Base-by-base conservation (phyloP, 2,888 invertebrate genomes). In the Thysanoteuthis rhombus region DNA sequence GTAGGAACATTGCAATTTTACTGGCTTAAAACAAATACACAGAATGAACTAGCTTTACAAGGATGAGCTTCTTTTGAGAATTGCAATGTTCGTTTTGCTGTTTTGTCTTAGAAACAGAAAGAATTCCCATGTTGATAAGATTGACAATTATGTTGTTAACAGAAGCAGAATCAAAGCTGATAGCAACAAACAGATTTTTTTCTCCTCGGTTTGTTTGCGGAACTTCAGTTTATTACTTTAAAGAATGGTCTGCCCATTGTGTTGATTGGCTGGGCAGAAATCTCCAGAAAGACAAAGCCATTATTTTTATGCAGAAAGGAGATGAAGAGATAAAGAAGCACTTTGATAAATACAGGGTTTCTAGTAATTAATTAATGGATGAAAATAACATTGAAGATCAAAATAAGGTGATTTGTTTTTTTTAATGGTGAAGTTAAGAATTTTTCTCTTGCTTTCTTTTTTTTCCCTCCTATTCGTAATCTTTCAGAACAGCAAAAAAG, bases 91-190 rank as follows among this genome's bases (percentile, higher is more conserved):
- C n/a, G 12, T 75, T n/a, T 75, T 75, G 75, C 75, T 75, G 36
- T 75, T 75, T 75, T 75, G 75, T 75, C 75, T 75, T 75, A 36
- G 36, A n/a, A 75, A 75, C n/a, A 36, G 75, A 75, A 75, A 75
- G 75, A 16, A 75, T 75, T 75, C 75, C 75, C 75, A 36, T 75
- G 75, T 75, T 75, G 75, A 75, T 75, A 75, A 75, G n/a, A 75
- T 75, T 36, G 75, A 75, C 75, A 75, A 75, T 75, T 75, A 75
- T 75, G 75, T 12, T 75, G 75, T n/a, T 75, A 75, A n/a, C 75
- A 75, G n/a, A 75, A 52, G 75, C n/a, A 75, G n/a, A 75, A 75
- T 75, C 75, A 75, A 75, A 75, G n/a, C 75, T 75, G 75, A 75
- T n/a, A 36, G 75, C n/a, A 75, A 36, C 75, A 75, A 75, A 75